These are phyloP conservation scores for Rhipidura dahli DNA, from an alignment of 2,113 vertebrate species.

Conservation along the genomic window DNA sequence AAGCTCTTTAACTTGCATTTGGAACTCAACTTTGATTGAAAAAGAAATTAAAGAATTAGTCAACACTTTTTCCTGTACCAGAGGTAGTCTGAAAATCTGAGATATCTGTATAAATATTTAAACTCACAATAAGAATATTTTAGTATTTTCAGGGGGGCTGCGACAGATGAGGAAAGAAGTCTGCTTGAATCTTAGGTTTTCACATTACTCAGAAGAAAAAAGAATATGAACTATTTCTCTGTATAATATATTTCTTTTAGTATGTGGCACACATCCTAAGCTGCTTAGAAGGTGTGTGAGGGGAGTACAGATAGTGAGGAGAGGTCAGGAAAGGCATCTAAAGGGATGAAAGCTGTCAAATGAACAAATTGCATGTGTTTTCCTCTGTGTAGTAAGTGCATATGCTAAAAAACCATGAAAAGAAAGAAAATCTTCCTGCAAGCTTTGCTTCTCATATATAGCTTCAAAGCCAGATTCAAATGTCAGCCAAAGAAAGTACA, in stretches of 20 bases:
- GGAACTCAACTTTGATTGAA: not conserved
- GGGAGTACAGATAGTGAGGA: not conserved
- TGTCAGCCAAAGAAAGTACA: slow-evolving; percentile 50
- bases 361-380: slow-evolving; percentile 6
- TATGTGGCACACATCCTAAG: not conserved
- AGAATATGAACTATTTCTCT: not conserved
- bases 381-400: not conserved
- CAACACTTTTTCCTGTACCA: not conserved
- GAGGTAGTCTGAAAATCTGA: not conserved
- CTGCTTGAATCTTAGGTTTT: not conserved
- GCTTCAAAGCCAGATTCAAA: slow-evolving; percentile 26
- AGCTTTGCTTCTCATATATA: slow-evolving; percentile 13
- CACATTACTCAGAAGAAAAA: not conserved
- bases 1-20: not conserved
- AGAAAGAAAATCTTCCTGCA: slow-evolving; percentile 1
- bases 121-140: not conserved
- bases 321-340: slow-evolving; percentile 22
- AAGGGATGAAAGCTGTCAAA: not conserved
- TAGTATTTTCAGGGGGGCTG: not conserved
- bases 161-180: not conserved
- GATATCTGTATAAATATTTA: not conserved
- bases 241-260: not conserved
- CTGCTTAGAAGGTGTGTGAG: not conserved
- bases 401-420: not conserved
- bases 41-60: not conserved